Evolutionary conservation across 2,797 vertebrate species (phyloP), one percentile per base, ranked within the genome.

Genomic region (Tachyglossus aculeatus): DNA sequence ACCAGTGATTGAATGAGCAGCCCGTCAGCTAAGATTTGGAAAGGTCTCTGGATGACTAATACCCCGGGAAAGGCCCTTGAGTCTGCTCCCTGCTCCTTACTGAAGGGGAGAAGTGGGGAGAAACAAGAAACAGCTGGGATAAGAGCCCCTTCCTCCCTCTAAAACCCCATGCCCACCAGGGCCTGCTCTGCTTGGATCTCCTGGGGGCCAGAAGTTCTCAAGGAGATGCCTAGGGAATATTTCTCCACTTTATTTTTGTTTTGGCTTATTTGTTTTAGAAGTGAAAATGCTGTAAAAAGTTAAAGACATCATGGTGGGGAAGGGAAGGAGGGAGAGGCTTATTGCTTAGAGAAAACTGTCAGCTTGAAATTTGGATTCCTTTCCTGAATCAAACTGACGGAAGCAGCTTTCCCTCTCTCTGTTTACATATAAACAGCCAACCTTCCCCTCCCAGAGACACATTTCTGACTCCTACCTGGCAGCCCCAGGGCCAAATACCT

Each of bases 271-370:
- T 27, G 64, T 67, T 55, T 50, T 66, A 31, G 39, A 45, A 32
- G 44, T 9, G 43, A 63, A 59, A 51, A 39, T n/a, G 41, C 60
- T 14, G n/a, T n/a, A 67, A 86, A 86, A 81, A 84, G 79, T 83
- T 84, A 90, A 90, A 83, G 88, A 88, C 88, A 83, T 56, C 64
- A 62, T 81, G 22, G n/a, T 3, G 21, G 51, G 31, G 31, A 4
- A 32, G 21, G 29, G n/a, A 10, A 4, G 2, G 9, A 14, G 19
- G 27, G 25, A 21, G 25, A 39, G 11, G 29, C n/a, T n/a, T n/a
- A n/a, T n/a, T n/a, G n/a, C n/a, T n/a, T n/a, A 27, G n/a, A 16
- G 25, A 22, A 16, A 29, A 59, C 47, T 21, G 38, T 67, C 65
- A 59, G 71, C 66, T 80, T 72, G 61, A 68, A 66, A 71, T 77